phyloP scores from a whole-genome alignment of 2,113 vertebrate species.

The Lonchura striata region DNA sequence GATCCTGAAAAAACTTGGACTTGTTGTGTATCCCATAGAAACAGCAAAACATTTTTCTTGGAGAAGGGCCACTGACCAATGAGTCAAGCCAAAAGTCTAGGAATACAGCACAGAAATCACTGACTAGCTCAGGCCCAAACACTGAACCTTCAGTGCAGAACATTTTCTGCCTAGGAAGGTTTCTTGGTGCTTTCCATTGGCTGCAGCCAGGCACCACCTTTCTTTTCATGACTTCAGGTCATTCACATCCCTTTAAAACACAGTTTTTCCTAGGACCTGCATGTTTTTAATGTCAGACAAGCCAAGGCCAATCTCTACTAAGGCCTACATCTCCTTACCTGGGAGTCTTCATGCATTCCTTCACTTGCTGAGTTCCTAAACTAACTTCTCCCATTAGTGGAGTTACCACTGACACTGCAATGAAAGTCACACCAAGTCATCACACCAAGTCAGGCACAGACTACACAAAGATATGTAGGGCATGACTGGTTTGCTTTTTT shows the following conservation, averaged over 20 bases:
- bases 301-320: not conserved
- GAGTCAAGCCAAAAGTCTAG: slow-evolving; percentile 15
- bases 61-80: not conserved
- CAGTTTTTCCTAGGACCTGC: not conserved
- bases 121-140: not conserved
- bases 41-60: slow-evolving; percentile 48
- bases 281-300: not conserved
- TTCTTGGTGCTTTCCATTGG: not conserved
- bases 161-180: not conserved
- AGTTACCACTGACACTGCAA: not conserved
- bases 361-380: not conserved
- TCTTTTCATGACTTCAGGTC: not conserved
- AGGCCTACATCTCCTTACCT: not conserved
- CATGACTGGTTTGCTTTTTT: fast-evolving
- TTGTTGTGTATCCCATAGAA: slow-evolving; percentile 47
- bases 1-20: not conserved
- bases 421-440: not conserved
- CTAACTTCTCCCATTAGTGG: not conserved
- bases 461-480: too few species aligned
- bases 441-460: not conserved
- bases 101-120: not conserved
- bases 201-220: not conserved
- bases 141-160: not conserved
- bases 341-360: not conserved
- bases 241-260: not conserved